phyloP scores from a whole-genome alignment of 2,888 invertebrate species.

The Chloromyia formosa region DNA sequence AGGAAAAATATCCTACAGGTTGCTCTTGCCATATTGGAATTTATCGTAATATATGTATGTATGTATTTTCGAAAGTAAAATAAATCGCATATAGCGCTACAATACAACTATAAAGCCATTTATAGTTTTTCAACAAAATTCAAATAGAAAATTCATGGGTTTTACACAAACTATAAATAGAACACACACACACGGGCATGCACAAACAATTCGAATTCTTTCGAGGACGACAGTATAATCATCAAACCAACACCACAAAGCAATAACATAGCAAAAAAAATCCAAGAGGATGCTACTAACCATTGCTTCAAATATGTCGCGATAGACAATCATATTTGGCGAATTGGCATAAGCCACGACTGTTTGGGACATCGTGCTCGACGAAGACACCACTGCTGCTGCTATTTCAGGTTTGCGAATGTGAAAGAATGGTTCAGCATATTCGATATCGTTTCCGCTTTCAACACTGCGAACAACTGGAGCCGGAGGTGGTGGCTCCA shows the following conservation, averaged over 20 bases:
- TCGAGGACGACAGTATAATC: too few species aligned
- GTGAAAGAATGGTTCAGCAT: constrained; percentile 45
- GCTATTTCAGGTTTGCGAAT: constrained; percentile 12
- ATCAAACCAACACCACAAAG: too few species aligned
- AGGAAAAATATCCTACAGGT: too few species aligned
- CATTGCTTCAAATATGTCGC: constrained; percentile 28
- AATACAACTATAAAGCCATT: too few species aligned
- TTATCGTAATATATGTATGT: too few species aligned
- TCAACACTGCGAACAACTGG: background rate
- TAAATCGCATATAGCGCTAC: too few species aligned
- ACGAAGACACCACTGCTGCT: background rate
- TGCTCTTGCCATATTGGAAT: too few species aligned
- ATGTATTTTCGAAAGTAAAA: too few species aligned
- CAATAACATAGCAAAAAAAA: background rate
- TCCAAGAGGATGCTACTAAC: constrained; percentile 18
- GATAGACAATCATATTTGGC: constrained; percentile 36
- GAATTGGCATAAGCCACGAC: constrained; percentile 40
- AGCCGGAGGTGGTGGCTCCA: constrained; percentile 38
- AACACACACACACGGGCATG: constrained; percentile 14
- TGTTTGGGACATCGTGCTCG: background rate
- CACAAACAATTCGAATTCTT: background rate
- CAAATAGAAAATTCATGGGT: background rate
- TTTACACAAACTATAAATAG: background rate
- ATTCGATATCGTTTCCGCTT: constrained; percentile 29
- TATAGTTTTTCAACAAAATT: background rate